phyloP scores from a whole-genome alignment of 2,797 vertebrate species.

The Siniperca obscura region DNA sequence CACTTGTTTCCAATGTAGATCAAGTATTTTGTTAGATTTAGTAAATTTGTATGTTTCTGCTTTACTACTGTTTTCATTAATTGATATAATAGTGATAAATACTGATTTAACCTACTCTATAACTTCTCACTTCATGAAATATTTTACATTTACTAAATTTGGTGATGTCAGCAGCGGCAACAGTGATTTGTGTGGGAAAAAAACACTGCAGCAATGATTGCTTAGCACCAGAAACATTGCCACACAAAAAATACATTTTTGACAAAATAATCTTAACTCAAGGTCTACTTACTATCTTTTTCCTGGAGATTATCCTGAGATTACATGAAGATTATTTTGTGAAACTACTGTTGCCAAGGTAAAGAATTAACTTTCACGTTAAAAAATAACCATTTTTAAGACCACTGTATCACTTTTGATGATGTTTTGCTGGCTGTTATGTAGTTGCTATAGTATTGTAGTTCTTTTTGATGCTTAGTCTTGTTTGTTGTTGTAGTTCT shows the following conservation, averaged over 20 bases:
- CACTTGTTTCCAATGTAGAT: background rate
- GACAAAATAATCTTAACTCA: background rate
- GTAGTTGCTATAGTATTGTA: background rate
- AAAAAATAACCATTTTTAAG: background rate
- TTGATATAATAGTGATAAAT: background rate
- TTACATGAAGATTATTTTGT: background rate
- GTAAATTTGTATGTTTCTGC: background rate
- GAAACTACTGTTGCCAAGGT: background rate
- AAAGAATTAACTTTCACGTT: background rate
- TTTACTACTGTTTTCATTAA: background rate
- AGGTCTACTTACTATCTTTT: background rate
- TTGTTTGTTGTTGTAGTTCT: background rate
- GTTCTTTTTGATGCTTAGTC: background rate
- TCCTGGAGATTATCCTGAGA: background rate
- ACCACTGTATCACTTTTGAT: background rate
- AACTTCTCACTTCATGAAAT: no score
- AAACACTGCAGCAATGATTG: background rate
- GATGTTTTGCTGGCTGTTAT: background rate
- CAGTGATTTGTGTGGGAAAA: background rate
- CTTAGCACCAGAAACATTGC: no score
- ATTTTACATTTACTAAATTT: no score
- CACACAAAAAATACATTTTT: background rate
- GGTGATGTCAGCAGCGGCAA: background rate
- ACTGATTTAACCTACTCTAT: background rate
- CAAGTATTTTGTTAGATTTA: background rate